Evolutionary conservation across 2,113 vertebrate species (phyloP).

Genomic region (Megaceryle maxima): DNA sequence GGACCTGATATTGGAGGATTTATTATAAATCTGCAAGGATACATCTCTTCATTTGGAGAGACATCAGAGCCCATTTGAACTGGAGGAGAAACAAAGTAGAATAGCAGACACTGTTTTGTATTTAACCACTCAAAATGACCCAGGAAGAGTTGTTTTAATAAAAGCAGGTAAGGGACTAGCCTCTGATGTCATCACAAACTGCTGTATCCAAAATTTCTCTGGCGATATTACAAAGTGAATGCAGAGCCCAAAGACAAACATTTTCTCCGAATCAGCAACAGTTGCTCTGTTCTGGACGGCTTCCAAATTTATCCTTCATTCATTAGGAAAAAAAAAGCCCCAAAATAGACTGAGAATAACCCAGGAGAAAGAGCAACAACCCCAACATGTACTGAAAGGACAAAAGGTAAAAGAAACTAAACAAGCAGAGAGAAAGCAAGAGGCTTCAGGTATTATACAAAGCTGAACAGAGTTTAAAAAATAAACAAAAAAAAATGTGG

Average conservation of each 20-base stretch:
- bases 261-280: constrained; percentile 44
- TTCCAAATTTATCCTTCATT: constrained; percentile 52
- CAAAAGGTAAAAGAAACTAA: not conserved
- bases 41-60: not conserved
- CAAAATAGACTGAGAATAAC: not conserved
- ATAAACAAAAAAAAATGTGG: not conserved
- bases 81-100: not conserved
- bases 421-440: not conserved
- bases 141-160: not conserved
- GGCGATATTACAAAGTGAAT: not conserved
- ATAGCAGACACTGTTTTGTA: not conserved
- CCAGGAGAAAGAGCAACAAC: not conserved
- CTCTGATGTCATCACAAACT: constrained; percentile 25
- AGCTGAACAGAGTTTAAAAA: not conserved
- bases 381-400: not conserved
- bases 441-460: not conserved
- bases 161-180: constrained; percentile 17
- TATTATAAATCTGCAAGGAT: not conserved
- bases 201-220: constrained; percentile 18
- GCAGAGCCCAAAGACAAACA: constrained; percentile 37
- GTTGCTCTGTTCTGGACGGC: constrained; percentile 17
- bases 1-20: not conserved
- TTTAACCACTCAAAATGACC: not conserved
- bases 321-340: not conserved
- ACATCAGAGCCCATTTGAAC: not conserved